Conservation (phyloP, 2,888 invertebrate genomes). For the Drosophila histrio region DNA sequence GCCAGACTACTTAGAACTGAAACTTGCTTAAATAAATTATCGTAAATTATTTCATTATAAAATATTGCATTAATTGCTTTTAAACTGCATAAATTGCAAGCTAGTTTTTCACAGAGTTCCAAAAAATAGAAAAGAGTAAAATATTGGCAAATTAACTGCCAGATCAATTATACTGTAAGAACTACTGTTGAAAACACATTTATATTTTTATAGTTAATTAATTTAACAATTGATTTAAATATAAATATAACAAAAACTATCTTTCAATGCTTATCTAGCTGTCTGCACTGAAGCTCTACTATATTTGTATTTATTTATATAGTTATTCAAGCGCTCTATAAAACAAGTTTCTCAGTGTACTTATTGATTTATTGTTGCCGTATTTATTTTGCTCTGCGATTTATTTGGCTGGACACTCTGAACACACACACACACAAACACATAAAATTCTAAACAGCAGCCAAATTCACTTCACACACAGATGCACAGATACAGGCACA, state of each 20-base stretch:
- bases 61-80: no score
- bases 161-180: no score
- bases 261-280: background rate
- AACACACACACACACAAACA: constrained; percentile 13
- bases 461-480: constrained; percentile 31
- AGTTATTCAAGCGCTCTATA: constrained; percentile 23
- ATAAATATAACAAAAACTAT: background rate
- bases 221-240: background rate
- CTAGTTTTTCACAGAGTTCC: no score
- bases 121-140: no score
- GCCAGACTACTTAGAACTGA: no score
- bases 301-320: background rate
- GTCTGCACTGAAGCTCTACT: background rate
- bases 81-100: no score
- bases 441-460: constrained; percentile 59
- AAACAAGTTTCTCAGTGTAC: constrained; percentile 50
- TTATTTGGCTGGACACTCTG: constrained; percentile 61
- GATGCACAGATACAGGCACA: constrained; percentile 12
- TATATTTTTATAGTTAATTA: background rate
- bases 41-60: no score
- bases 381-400: constrained; percentile 65
- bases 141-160: no score
- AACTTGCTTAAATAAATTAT: no score
- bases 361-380: constrained; percentile 74
- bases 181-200: no score